These are phyloP conservation scores for Tautogolabrus adspersus DNA, from an alignment of 2,113 vertebrate species.

Conservation along the genomic window DNA sequence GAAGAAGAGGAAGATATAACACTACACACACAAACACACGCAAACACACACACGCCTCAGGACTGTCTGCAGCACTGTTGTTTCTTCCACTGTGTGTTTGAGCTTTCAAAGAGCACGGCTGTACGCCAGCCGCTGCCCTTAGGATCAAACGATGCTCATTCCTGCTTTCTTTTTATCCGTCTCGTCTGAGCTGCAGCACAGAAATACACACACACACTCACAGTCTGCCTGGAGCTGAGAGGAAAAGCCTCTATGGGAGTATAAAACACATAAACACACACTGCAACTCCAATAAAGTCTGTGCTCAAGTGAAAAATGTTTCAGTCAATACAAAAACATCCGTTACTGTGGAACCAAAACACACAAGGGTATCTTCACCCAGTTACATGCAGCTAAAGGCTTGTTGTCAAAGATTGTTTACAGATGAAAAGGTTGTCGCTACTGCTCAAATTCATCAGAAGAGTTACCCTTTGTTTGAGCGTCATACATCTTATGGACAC, in stretches of 20 bases:
- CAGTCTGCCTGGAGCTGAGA: conserved; percentile 26
- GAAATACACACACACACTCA: conserved; percentile 15
- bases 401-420: background rate
- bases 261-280: background rate
- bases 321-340: background rate
- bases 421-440: background rate
- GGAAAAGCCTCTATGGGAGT: conserved; percentile 15
- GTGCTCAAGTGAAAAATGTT: background rate
- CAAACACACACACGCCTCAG: conserved; percentile 26
- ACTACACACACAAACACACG: conserved; percentile 10
- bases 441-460: background rate
- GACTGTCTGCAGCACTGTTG: conserved; percentile 51
- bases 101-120: conserved; percentile 53
- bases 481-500: no score
- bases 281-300: background rate
- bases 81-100: conserved; percentile 37
- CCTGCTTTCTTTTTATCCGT: conserved; percentile 21
- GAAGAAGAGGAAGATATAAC: conserved; percentile 16
- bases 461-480: background rate
- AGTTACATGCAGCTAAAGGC: background rate
- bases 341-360: background rate
- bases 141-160: conserved; percentile 59
- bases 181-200: conserved; percentile 14
- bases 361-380: background rate
- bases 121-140: conserved; percentile 48